Percentiles rank a stretch among this genome's conserved stretches.
These are phyloP conservation scores for Drosophila neotestacea DNA, from an alignment of 2,888 invertebrate species.

Conservation along the genomic window DNA sequence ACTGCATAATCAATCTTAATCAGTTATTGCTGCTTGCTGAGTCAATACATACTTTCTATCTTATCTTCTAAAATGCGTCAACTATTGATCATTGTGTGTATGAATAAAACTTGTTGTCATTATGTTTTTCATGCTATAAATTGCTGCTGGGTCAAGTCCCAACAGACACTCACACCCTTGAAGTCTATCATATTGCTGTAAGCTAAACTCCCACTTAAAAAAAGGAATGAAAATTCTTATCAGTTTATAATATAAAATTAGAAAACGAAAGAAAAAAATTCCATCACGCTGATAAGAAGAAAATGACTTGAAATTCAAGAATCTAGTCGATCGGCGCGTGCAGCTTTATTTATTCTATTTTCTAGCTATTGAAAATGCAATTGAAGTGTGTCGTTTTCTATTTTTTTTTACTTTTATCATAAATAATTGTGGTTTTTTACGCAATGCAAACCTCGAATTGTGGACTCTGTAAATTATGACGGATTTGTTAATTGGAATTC, in stretches of 20 bases:
- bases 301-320: constrained; percentile 15
- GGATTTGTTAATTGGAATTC: constrained; percentile 77
- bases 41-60: constrained; percentile 8
- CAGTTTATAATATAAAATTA: constrained; percentile 63
- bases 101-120: constrained; percentile 2
- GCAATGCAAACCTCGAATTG: constrained; percentile 38
- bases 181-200: constrained; percentile 26
- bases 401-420: constrained; percentile 36
- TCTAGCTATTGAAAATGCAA: constrained; percentile 41
- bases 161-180: constrained; percentile 2
- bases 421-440: constrained; percentile 38
- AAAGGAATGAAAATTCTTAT: constrained; percentile 66
- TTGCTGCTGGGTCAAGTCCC: constrained; percentile 18
- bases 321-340: constrained; percentile 38
- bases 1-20: constrained; percentile 12
- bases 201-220: constrained; percentile 71
- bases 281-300: constrained; percentile 56
- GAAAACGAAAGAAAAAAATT: constrained; percentile 43
- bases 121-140: constrained; percentile 3
- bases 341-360: constrained; percentile 31
- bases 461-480: constrained; percentile 78
- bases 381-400: constrained; percentile 20
- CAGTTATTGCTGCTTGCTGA: constrained; percentile 12
- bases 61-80: not conserved
- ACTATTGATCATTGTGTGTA: not conserved